Evolutionary conservation across 2,888 invertebrate genomes (phyloP).

Genomic region (Rhogogaster chlorosoma): DNA sequence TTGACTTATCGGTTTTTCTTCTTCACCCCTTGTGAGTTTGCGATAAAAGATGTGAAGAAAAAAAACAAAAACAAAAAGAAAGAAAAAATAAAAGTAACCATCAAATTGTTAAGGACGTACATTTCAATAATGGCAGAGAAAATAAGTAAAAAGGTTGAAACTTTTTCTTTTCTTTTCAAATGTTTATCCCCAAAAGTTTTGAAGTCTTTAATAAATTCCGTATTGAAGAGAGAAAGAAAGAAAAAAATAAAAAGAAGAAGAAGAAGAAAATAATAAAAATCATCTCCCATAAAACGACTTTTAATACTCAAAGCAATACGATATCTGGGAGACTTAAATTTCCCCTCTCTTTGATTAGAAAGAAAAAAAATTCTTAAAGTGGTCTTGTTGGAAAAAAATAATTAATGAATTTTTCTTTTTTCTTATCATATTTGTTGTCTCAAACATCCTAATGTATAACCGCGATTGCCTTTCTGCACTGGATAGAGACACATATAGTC

Average conservation of each 20-base stretch:
- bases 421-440: neutral
- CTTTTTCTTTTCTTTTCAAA: neutral
- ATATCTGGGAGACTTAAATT: neutral
- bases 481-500: neutral
- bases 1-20: slow-evolving; percentile 1
- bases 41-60: neutral
- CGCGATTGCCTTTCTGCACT: neutral
- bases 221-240: too few species aligned
- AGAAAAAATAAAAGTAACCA: neutral
- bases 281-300: too few species aligned
- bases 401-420: neutral
- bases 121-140: neutral
- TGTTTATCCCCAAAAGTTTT: neutral
- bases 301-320: neutral
- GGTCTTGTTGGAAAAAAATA: neutral
- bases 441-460: neutral
- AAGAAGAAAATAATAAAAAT: too few species aligned
- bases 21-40: neutral
- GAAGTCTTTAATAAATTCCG: neutral
- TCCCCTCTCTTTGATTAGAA: too few species aligned
- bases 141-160: neutral
- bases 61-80: neutral
- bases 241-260: too few species aligned
- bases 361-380: too few species aligned
- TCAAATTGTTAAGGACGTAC: neutral